These are phyloP conservation scores for Periophthalmus modestus DNA, from an alignment of 2,113 vertebrate species.

Conservation along the genomic window DNA sequence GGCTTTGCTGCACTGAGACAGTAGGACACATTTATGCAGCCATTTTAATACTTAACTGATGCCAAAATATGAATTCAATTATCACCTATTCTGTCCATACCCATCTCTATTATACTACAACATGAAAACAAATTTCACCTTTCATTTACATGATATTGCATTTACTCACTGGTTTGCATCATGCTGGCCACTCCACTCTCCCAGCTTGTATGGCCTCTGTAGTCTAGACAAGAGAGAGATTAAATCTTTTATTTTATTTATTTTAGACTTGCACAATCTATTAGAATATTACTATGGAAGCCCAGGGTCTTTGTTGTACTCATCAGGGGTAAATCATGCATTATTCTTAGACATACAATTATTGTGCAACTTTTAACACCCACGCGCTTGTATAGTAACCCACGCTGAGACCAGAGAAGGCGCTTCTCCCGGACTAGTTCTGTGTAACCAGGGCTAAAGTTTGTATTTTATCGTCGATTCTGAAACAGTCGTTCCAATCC, in stretches of 20 bases:
- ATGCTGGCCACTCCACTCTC: constrained; percentile 85
- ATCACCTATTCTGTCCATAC: neutral
- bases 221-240: constrained; percentile 79
- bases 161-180: constrained; percentile 91
- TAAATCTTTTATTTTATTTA: neutral
- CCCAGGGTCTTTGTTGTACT: neutral
- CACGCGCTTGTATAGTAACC: neutral
- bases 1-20: neutral
- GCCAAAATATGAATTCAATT: neutral
- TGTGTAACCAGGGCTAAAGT: neutral
- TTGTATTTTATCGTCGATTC: no score
- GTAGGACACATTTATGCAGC: neutral
- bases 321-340: no score
- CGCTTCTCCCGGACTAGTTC: no score
- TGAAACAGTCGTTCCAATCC: no score
- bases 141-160: neutral
- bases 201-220: constrained; percentile 87
- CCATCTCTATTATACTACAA: neutral
- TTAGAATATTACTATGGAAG: neutral
- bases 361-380: neutral
- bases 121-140: neutral
- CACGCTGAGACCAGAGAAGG: neutral
- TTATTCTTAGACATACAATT: no score
- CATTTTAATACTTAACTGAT: neutral
- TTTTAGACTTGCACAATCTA: neutral